Base-by-base conservation (phyloP, 1,140 invertebrate genomes). In the Micrasema minimum region DNA sequence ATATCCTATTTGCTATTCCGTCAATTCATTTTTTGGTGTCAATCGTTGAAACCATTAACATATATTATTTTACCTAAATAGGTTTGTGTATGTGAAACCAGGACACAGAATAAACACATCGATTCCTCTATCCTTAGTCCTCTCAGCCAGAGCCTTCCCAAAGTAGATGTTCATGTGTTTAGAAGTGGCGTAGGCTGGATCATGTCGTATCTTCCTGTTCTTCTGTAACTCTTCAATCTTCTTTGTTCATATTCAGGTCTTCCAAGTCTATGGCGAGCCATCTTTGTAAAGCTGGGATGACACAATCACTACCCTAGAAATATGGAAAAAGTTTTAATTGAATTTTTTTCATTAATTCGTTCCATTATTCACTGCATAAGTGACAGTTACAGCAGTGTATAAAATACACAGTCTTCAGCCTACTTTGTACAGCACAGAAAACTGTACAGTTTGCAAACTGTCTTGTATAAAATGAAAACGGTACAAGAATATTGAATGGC, bases 91-190 rank as follows among this genome's bases (percentile, higher is more conserved):
- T 20, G 92, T 91, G 79, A 95, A 93, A 14, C 95, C 95, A 14
- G 95, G 95, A 77, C 93, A 94, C 53, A 92, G 86, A 38, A 89
- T 87, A 77, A 92, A 91, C 2, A 92, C 90, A 72, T 88, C 88
- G 10, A 95, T 85, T 26, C 88, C 88, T 23, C 80, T 83, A 22
- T 84, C 85, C 76, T 86, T 78, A 10, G 86, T 77, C 72, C 85
- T 84, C 48, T 83, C 86, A 0, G 90, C 83, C 53, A 94, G 79
- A 65, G 91, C 88, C 48, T 81, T 81, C 1, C 84, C 86, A 79
- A 93, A 92, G 72, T 92, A 90, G 2, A 86, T 84, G 77, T 93
- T 92, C 69, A 91, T 91, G 48, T 94, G 81, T 81, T 95, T 95
- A 0, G 91, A 93, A 77, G 92, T 93, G 61, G 85, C 85, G 78